Evolutionary conservation across 2,888 invertebrate genomes (phyloP).

Genomic region (Drosophila histrio): DNA sequence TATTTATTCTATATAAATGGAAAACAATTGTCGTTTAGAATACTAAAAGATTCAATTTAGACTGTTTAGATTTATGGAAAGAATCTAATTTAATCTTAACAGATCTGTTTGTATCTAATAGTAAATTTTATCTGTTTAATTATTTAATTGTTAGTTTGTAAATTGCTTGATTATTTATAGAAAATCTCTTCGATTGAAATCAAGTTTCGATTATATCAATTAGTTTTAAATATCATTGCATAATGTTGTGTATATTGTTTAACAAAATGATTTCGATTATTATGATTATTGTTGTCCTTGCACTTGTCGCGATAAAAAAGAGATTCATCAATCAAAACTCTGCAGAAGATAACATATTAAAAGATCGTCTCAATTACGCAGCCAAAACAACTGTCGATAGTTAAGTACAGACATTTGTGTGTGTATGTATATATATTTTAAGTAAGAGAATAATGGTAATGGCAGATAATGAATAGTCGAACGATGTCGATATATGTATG

Average conservation of each 20-base stretch:
- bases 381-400: conserved; percentile 33
- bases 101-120: too few relatives aligned
- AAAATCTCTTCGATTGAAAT: neutral
- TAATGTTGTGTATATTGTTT: neutral
- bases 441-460: conserved; percentile 54
- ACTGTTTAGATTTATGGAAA: too few relatives aligned
- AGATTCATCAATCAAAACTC: conserved; percentile 41
- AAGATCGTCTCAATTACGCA: conserved; percentile 19
- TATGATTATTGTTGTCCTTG: conserved; percentile 8
- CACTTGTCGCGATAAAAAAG: conserved; percentile 5
- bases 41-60: too few relatives aligned
- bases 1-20: too few relatives aligned
- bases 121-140: too few relatives aligned
- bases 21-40: too few relatives aligned
- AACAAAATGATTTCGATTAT: neutral
- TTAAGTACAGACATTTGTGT: conserved; percentile 1
- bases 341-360: conserved; percentile 4
- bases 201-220: neutral
- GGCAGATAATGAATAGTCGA: conserved; percentile 62
- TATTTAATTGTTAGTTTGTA: too few relatives aligned
- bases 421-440: neutral
- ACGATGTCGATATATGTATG: conserved; percentile 27
- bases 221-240: neutral
- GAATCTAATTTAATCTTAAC: too few relatives aligned
- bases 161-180: neutral